Base-by-base conservation (phyloP, 2,113 vertebrate species). In the Python bivittatus region DNA sequence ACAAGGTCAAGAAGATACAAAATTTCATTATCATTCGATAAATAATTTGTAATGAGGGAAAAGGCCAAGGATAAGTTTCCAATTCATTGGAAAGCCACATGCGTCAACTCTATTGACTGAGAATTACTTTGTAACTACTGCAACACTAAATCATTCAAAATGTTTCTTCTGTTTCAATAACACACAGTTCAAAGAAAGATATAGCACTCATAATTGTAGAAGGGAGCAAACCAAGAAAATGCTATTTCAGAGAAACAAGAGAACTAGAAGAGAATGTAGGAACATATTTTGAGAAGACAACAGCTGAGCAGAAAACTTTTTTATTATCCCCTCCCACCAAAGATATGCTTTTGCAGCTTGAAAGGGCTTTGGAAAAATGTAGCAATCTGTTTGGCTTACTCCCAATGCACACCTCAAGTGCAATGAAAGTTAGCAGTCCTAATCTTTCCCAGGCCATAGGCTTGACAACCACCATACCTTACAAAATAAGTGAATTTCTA, bases 31-130 rank as follows among this genome's bases (percentile, higher is more conserved):
- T 96, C 92, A 84, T 92, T 93, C 90, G 94, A 94, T 95, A 96
- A 96, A 94, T 95, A 96, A 96, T 95, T 91, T 96, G 95, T 86
- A 95, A 91, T 84, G 86, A 85, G 29, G 89, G 91, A 95, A 95
- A 1, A 94, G 54, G 92, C 90, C 88, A 93, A 68, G 90, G 85
- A 96, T 95, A 95, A 96, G 94, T 96, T 96, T 95, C 93, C 91
- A 89, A 96, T 96, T 96, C 92, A 94, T 22, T 1, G 58, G 89
- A 95, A 27, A 92, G 92, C 93, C 89, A 93, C 93, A 89, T 38
- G 13, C 57, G 94, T 42, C 94, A 95, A 93, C 95, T 96, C 95
- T 96, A 92, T 97, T 95, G 96, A 96, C 89, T 85, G 88, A 93
- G 91, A 92, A 94, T 94, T 95, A 94, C 84, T 93, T 86, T 92